Base-by-base conservation (phyloP, 2,888 invertebrate species). In the Isoperla grammatica region DNA sequence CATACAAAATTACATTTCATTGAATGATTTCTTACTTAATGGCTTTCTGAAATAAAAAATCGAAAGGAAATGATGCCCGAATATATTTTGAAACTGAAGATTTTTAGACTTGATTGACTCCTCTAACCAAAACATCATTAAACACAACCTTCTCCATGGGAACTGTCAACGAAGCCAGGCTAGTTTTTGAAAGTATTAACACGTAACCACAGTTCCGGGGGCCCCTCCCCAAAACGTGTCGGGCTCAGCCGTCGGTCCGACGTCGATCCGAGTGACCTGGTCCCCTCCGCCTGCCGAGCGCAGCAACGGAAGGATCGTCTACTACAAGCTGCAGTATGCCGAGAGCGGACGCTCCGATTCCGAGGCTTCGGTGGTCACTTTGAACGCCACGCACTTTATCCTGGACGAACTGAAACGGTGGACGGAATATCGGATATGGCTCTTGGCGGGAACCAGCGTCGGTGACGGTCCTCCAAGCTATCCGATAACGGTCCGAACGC, bases 341-440 rank as follows among this genome's bases (percentile, higher is more conserved):
- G 91, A 93, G 78, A 85, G 86, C 69, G 90, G 88, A 68, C 81
- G 86, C 71, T 87, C 88, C 65, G 91, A 92, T 76, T 87, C 88
- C 66, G 91, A 93, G 74, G 91, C 92, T 56, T 83, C 84, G 61
- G 84, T 87, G 71, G 84, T 87, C 76, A 89, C 82, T 73, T 83
- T 89, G 73, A 90, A 89, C 78, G 82, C 82, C 73, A 90, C 90
- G 63, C 81, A 82, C 72, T 87, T 90, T 78, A 79, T 87, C 65
- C 81, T 96, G 78, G 90, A 92, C 74, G 92, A 93, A 76, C 84
- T 97, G 72, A 88, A 89, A 74, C 88, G 90, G 65, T 97, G 94
- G 94, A 95, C 95, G 63, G 88, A 92, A 76, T 98, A 98, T 82
- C 87, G 93, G 76, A 88, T 98, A 72, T 95, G 95, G 94, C 91